A percentile compares a stretch with the other conserved stretches of the same genome.
Evolutionary conservation across 2,113 vertebrate species (phyloP).

Genomic region (Nematolebias whitei): DNA sequence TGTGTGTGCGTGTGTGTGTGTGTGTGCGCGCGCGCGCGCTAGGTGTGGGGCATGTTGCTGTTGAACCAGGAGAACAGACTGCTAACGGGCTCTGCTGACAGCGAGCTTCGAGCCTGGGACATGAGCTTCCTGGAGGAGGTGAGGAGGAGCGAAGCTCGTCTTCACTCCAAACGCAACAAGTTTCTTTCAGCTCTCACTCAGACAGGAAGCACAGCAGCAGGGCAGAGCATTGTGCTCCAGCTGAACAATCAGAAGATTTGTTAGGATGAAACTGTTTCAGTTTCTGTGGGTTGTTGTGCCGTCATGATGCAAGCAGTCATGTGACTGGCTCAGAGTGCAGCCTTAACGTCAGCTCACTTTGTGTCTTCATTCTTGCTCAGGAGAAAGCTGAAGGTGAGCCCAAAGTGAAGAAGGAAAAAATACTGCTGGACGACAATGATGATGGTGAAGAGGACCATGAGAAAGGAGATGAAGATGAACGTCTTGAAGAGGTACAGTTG

Average conservation of each 20-base stretch:
- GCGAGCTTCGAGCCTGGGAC: slow-evolving; percentile 94
- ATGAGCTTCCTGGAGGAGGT: slow-evolving; percentile 83
- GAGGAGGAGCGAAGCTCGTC: slow-evolving; percentile 17
- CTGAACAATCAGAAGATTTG: too few species aligned
- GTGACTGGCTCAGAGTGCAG: neutral
- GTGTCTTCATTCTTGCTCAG: slow-evolving; percentile 60
- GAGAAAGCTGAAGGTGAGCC: slow-evolving; percentile 84
- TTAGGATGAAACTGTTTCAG: neutral
- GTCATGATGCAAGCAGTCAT: neutral
- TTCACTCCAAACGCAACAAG: neutral
- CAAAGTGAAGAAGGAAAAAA: slow-evolving; percentile 86
- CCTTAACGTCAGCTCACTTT: neutral
- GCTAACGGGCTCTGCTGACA: slow-evolving; percentile 92
- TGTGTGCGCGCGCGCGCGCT: too few species aligned
- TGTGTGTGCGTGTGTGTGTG: too few species aligned
- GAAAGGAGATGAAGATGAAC: slow-evolving; percentile 76
- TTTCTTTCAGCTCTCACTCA: neutral
- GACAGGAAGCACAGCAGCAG: neutral
- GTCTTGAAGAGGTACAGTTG: slow-evolving; percentile 82
- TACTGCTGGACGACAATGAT: slow-evolving; percentile 59
- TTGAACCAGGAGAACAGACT: slow-evolving; percentile 86
- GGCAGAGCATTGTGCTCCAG: too few species aligned
- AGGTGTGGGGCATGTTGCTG: slow-evolving; percentile 94
- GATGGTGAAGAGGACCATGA: slow-evolving; percentile 66
- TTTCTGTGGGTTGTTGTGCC: neutral